Base-by-base conservation (phyloP, 2,113 vertebrate species). In the Tonatia bakeri region DNA sequence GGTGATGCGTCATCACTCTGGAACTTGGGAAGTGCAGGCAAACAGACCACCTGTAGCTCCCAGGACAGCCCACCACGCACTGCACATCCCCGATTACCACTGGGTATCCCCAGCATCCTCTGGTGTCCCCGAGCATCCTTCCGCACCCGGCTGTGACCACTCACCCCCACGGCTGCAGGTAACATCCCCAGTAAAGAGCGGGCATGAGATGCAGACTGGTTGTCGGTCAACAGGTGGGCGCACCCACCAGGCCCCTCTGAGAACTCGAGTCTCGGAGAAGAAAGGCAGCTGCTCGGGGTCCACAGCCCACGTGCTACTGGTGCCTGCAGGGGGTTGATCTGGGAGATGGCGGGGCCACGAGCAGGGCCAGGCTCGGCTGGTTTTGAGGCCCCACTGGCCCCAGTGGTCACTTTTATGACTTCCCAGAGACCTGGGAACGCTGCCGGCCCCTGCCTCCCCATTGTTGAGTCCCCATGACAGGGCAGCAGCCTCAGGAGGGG, bases 311-410 rank as follows among this genome's bases (percentile, higher is more conserved):
- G 3, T 19, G 72, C 28, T 47, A 43, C 7, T 1, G 26, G 22
- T n/a, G 31, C 31, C 64, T n/a, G 65, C 65, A 8, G 16, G 64
- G 24, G 9, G 33, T 33, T 16, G 26, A 4, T 2, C 28, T 33
- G 15, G 8, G 43, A 47, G 73, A 4, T 3, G 8, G 13, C 4
- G 26, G 43, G 73, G 9, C 43, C 43, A 11, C 2, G 2, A 28
- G 43, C 38, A 2, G 5, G 69, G 64, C 52, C 73, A 64, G 22
- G 3, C 69, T 65, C 85, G 90, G 45, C 64, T 50, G 50, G 64
- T 84, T 61, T 92, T 77, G 84, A 95, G 87, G 80, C 28, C 40
- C 22, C 33, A 52, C 64, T 85, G 87, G 90, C n/a, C 56, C 92
- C 52, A 77, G 22, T 14, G 67, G 65, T 76, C 43, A 50, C 19